These are phyloP conservation scores for Pangasius krempfi DNA, from an alignment of 2,797 vertebrate species.

Conservation along the genomic window DNA sequence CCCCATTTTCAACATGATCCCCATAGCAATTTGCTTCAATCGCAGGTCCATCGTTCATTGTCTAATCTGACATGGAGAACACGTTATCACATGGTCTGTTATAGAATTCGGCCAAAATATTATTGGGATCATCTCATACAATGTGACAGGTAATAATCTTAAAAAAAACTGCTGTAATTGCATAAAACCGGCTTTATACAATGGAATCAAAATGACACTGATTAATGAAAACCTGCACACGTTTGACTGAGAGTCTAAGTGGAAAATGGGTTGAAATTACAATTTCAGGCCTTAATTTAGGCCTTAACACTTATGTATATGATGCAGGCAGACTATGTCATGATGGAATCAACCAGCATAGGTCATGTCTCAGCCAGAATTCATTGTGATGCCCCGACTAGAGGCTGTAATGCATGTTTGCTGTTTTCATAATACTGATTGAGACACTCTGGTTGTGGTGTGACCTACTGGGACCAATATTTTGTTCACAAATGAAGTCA, in stretches of 20 bases:
- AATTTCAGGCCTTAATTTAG: neutral
- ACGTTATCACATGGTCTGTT: neutral
- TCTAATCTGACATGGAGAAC: neutral
- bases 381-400: neutral
- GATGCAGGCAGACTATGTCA: neutral
- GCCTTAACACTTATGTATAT: neutral
- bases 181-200: neutral
- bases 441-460: neutral
- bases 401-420: neutral
- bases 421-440: neutral
- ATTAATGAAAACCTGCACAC: conserved; percentile 3
- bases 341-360: neutral
- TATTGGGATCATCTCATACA: neutral
- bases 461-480: neutral
- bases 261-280: neutral
- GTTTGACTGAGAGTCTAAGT: neutral
- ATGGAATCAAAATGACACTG: neutral
- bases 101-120: neutral
- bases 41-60: neutral
- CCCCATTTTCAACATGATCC: neutral
- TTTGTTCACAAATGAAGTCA: neutral
- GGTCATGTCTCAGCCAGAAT: neutral
- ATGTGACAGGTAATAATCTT: neutral
- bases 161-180: neutral
- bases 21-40: neutral